Percentiles rank a stretch among this genome's conserved stretches.
phyloP scores from a whole-genome alignment of 1,140 invertebrate species.

The Caenorhabditis elegans region DNA sequence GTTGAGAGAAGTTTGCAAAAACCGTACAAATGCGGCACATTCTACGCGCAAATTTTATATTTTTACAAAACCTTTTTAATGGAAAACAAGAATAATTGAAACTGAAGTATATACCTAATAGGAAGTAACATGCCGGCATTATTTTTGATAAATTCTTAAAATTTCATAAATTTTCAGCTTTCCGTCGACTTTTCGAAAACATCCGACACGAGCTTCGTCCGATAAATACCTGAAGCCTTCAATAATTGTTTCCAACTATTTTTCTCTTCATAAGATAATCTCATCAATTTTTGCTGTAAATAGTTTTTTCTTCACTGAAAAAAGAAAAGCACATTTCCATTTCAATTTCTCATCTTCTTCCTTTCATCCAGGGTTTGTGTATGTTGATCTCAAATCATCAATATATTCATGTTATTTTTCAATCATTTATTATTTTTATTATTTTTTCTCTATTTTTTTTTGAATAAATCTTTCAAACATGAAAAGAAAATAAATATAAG shows the following conservation, averaged over 20 bases:
- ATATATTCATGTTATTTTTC: conserved; percentile 2
- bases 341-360: background rate
- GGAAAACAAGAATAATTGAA: too few relatives aligned
- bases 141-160: too few relatives aligned
- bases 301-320: background rate
- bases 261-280: background rate
- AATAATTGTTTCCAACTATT: too few relatives aligned
- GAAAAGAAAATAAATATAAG: background rate
- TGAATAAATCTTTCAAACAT: background rate
- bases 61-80: too few relatives aligned
- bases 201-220: background rate
- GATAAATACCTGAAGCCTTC: too few relatives aligned
- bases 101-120: too few relatives aligned
- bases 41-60: too few relatives aligned
- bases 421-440: background rate
- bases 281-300: background rate
- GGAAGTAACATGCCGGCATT: too few relatives aligned
- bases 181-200: conserved; percentile 1
- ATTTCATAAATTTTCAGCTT: too few relatives aligned
- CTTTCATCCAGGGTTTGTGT: conserved; percentile 16
- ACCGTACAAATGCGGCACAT: too few relatives aligned
- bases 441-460: background rate
- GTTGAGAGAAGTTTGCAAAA: too few relatives aligned
- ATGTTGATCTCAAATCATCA: background rate
- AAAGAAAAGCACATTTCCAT: background rate